Conservation (phyloP, 2,888 invertebrate species). For the Uloborus plumipes region DNA sequence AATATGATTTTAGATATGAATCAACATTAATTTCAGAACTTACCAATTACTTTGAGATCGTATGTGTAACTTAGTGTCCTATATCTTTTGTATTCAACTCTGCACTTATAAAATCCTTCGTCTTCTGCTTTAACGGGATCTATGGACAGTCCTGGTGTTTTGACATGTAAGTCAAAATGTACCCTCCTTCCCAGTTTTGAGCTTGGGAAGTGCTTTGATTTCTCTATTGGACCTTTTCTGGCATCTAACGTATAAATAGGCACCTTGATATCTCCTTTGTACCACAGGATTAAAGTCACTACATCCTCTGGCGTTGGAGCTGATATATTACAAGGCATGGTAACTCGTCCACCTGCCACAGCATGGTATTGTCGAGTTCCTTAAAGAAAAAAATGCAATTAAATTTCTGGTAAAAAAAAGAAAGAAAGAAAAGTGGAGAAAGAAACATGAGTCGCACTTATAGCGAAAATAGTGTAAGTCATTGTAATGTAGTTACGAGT, state of each 20-base stretch:
- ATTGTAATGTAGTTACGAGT: too few species aligned
- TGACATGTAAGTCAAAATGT: slow-evolving; percentile 30
- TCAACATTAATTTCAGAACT: too few species aligned
- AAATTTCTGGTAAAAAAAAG: too few species aligned
- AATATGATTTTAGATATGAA: too few species aligned
- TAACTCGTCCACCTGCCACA: slow-evolving; percentile 34
- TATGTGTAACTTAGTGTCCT: slow-evolving; percentile 27
- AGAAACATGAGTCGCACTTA: too few species aligned
- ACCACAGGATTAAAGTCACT: slow-evolving; percentile 41
- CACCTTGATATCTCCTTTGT: slow-evolving; percentile 35
- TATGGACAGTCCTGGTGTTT: slow-evolving; percentile 20
- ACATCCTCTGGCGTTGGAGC: slow-evolving; percentile 23
- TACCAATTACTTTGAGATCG: slow-evolving; percentile 39
- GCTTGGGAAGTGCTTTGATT: slow-evolving; percentile 38
- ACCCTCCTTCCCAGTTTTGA: slow-evolving; percentile 29
- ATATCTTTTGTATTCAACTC: slow-evolving; percentile 40
- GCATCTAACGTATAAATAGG: slow-evolving; percentile 48
- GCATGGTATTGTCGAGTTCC: slow-evolving; percentile 8
- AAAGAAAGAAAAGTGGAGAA: too few species aligned
- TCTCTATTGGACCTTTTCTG: slow-evolving; percentile 32
- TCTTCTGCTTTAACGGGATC: slow-evolving; percentile 39
- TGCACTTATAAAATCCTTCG: slow-evolving; percentile 38
- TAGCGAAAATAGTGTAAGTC: too few species aligned
- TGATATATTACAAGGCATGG: slow-evolving; percentile 39
- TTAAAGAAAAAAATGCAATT: background rate